These are phyloP conservation scores for Enteromius trimaculatus DNA, from an alignment of 2,797 vertebrate genomes.

Conservation along the genomic window DNA sequence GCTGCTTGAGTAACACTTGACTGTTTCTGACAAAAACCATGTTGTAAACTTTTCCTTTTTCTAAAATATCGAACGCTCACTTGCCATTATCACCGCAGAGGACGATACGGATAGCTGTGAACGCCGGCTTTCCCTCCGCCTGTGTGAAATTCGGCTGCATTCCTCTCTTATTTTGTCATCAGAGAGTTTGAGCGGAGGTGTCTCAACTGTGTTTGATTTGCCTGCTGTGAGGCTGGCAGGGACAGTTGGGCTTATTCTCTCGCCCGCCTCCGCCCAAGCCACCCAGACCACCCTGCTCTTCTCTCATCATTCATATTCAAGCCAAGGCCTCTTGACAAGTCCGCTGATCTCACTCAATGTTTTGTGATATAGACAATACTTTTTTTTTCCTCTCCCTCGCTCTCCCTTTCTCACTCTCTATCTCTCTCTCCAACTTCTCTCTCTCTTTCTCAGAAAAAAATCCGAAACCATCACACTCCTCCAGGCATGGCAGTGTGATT, in stretches of 20 bases:
- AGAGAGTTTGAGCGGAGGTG: constrained; percentile 58
- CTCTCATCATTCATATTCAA: constrained; percentile 88
- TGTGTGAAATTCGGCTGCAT: constrained; percentile 54
- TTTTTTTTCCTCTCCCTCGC: constrained; percentile 66
- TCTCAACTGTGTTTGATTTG: constrained; percentile 66
- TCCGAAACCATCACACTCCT: constrained; percentile 80
- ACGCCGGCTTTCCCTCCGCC: constrained; percentile 19
- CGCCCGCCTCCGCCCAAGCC: constrained; percentile 76
- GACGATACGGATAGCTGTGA: constrained; percentile 38
- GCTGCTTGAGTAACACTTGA: constrained; percentile 27
- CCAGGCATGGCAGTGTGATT: constrained; percentile 73
- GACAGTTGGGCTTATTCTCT: constrained; percentile 79
- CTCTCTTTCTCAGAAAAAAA: constrained; percentile 68
- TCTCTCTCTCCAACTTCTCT: constrained; percentile 36
- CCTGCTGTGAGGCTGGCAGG: constrained; percentile 74
- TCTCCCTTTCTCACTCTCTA: constrained; percentile 37
- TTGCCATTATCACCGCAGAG: constrained; percentile 23
- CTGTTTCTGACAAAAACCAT: background rate
- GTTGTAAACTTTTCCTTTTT: constrained; percentile 33
- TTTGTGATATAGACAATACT: constrained; percentile 86
- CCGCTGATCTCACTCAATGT: constrained; percentile 87
- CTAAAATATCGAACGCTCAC: constrained; percentile 32
- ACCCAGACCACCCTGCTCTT: constrained; percentile 83
- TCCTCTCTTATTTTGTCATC: constrained; percentile 60
- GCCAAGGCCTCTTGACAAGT: constrained; percentile 86